Evolutionary conservation across 2,797 vertebrate species (phyloP).

Genomic region (Borostomias antarcticus): DNA sequence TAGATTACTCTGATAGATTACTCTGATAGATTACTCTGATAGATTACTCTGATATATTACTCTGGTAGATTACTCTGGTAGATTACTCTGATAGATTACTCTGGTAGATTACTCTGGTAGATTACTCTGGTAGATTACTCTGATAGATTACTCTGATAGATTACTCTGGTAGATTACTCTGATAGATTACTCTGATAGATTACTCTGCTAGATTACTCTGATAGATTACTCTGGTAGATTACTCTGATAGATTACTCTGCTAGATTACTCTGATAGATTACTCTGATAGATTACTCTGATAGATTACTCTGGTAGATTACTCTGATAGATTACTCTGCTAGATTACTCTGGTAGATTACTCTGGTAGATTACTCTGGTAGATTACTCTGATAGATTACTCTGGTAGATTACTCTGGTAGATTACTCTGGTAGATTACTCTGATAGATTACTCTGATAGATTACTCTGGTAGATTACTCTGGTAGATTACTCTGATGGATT

Average conservation of each 20-base stretch:
- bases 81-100: neutral
- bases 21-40: neutral
- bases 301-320: neutral
- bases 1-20: neutral
- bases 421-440: neutral
- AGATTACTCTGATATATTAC: too few relatives aligned
- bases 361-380: neutral
- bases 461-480: neutral
- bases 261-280: too few relatives aligned
- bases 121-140: neutral
- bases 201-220: too few relatives aligned
- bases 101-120: neutral
- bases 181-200: too few relatives aligned
- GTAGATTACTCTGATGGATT: too few relatives aligned
- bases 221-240: neutral
- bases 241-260: too few relatives aligned
- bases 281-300: neutral
- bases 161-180: neutral
- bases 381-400: too few relatives aligned
- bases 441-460: too few relatives aligned
- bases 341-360: neutral
- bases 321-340: too few relatives aligned
- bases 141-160: too few relatives aligned
- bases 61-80: neutral
- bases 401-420: neutral